Base-by-base conservation (phyloP, 2,797 vertebrate species). In the Erpetoichthys calabaricus region DNA sequence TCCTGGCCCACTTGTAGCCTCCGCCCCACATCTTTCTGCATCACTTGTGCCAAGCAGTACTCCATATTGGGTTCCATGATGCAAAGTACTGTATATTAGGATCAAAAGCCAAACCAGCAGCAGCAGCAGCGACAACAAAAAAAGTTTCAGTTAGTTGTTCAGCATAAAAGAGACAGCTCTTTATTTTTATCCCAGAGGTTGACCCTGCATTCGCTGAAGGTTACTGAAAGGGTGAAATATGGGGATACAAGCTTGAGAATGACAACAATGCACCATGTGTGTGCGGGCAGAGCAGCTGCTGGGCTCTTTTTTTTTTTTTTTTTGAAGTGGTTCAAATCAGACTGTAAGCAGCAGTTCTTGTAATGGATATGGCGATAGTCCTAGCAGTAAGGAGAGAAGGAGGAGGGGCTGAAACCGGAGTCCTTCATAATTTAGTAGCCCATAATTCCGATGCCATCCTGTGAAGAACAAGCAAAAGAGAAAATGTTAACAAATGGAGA, bases 191-290 rank as follows among this genome's bases (percentile, higher is more conserved):
- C 56, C 74, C 60, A 53, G 71, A 77, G 80, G 81, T 70, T 56
- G 80, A 73, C 70, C 73, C 76, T 83, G 76, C 77, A 77, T 84
- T 73, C 52, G 78, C 73, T 66, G 75, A 85, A 78, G 67, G 79
- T 83, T 85, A 85, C 80, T 70, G 78, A 84, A 76, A 76, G 81
- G 75, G 80, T 70, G 82, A 79, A 77, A 82, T 82, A 84, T 75
- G 66, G 73, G 83, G 87, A 89, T 76, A 80, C 78, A 84, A 89
- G 85, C 86, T 74, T 73, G 83, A 82, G 92, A 92, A 93, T 92
- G 91, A 82, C 81, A 92, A 86, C 88, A 88, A 96, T 97, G 91
- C 86, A 95, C 86, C 92, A 96, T 96, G 91, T 94, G 92, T 91
- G 90, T 89, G 83, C 79, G 80, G 77, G 78, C 79, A 86, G 25